These are phyloP conservation scores for Columba janthina DNA, from an alignment of 2,113 vertebrate genomes.

Conservation along the genomic window DNA sequence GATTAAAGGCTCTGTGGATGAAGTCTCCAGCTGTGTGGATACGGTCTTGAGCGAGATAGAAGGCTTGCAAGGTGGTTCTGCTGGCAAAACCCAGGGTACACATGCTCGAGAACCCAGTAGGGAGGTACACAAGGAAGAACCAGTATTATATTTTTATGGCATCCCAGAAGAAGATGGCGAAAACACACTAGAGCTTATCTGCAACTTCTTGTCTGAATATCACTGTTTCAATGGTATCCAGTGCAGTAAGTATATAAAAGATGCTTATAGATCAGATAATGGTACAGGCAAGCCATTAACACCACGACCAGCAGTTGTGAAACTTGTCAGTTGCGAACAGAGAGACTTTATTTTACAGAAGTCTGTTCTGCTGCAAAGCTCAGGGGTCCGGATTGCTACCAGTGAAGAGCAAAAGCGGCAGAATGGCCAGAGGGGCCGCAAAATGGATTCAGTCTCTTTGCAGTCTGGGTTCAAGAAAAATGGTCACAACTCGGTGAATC, in stretches of 20 bases:
- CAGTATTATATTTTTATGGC: constrained; percentile 78
- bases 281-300: constrained; percentile 15
- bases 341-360: constrained; percentile 81
- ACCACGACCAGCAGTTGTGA: constrained; percentile 79
- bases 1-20: constrained; percentile 93
- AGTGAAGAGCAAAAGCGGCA: constrained; percentile 54
- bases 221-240: constrained; percentile 79
- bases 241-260: constrained; percentile 76
- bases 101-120: constrained; percentile 31
- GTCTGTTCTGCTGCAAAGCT: constrained; percentile 74
- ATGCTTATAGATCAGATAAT: constrained; percentile 71
- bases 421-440: background rate
- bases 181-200: constrained; percentile 77
- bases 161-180: constrained; percentile 79
- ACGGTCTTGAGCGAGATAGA: constrained; percentile 92
- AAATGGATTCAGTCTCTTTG: constrained; percentile 12
- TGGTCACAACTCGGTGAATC: background rate
- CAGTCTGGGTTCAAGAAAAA: constrained; percentile 55
- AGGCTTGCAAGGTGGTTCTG: constrained; percentile 80
- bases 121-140: constrained; percentile 59
- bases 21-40: constrained; percentile 94
- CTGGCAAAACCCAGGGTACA: constrained; percentile 18
- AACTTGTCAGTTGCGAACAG: constrained; percentile 73
- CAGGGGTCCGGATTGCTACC: constrained; percentile 73
- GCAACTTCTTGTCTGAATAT: constrained; percentile 75